Evolutionary conservation across 2,113 vertebrate genomes (phyloP).

Genomic region (Xerus inauris): DNA sequence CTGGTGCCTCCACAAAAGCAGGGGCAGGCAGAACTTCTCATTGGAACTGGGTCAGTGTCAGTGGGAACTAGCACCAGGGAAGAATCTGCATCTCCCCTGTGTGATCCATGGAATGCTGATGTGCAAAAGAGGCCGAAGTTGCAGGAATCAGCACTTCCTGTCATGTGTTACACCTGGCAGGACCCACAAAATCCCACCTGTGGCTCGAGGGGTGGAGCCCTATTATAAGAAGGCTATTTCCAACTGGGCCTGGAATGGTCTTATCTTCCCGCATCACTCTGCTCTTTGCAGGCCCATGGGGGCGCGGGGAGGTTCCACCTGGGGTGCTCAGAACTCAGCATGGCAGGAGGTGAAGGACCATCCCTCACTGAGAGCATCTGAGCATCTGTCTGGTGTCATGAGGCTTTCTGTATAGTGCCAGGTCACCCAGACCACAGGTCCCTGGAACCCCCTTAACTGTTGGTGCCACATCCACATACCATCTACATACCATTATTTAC

Average conservation of each 20-base stretch:
- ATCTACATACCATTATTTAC: not conserved
- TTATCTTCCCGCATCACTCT: not conserved
- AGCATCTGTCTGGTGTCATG: fast-evolving
- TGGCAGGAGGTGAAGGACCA: not conserved
- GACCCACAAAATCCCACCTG: not conserved
- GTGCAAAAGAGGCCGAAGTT: not conserved
- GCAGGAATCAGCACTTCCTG: not conserved
- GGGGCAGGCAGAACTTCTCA: too few species aligned
- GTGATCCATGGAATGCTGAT: not conserved
- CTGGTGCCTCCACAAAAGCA: not conserved
- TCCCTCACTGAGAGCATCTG: not conserved
- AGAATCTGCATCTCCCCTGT: not conserved
- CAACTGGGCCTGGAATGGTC: not conserved
- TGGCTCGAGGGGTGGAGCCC: not conserved
- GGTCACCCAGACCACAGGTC: not conserved
- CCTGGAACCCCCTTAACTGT: fast-evolving
- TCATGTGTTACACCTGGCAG: not conserved
- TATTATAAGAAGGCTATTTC: not conserved
- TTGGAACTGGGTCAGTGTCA: not conserved
- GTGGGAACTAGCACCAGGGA: not conserved
- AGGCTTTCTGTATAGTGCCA: not conserved
- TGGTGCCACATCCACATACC: not conserved
- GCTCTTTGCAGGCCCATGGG: too few species aligned
- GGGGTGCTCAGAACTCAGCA: not conserved
- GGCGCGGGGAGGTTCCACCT: too few species aligned